Evolutionary conservation across 37 sponge, comb jelly and placozoan species (phyloP).

Genomic region (Petrosia ficiformis): DNA sequence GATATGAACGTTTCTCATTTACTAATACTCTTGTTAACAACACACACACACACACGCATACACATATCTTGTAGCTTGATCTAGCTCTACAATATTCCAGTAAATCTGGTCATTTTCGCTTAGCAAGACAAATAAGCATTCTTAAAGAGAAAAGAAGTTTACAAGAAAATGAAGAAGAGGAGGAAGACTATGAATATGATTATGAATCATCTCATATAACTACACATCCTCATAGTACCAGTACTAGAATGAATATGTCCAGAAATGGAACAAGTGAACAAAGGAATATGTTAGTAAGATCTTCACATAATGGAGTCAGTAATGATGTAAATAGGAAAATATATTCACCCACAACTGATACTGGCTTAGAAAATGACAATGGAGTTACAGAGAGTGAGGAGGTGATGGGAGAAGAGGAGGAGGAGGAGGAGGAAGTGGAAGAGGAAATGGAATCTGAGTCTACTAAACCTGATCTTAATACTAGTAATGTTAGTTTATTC

Average conservation of each 20-base stretch:
- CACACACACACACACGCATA: too few species aligned
- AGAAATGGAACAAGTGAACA: too few species aligned
- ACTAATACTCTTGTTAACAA: too few species aligned
- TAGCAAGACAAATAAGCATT: constrained; percentile 56
- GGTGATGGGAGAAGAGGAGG: constrained; percentile 16
- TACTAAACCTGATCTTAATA: neutral
- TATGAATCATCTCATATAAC: neutral
- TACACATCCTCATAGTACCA: too few species aligned
- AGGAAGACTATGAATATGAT: constrained; percentile 21
- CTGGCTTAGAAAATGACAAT: too few species aligned
- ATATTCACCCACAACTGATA: too few species aligned
- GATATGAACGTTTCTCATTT: too few species aligned
- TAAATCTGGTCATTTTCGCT: constrained; percentile 25
- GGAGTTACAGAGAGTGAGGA: constrained; percentile 10
- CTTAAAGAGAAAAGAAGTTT: constrained; percentile 39
- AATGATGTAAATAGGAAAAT: too few species aligned
- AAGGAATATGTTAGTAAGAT: too few species aligned
- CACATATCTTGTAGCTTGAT: too few species aligned
- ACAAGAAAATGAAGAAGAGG: neutral
- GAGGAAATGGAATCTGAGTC: constrained; percentile 1
- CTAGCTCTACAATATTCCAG: constrained; percentile 73
- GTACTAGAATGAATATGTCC: too few species aligned
- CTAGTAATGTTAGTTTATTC: neutral
- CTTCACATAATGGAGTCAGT: too few species aligned
- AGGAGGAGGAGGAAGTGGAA: constrained; percentile 16